Conservation (phyloP, 2,797 vertebrate genomes). For the Sebastes variabilis region DNA sequence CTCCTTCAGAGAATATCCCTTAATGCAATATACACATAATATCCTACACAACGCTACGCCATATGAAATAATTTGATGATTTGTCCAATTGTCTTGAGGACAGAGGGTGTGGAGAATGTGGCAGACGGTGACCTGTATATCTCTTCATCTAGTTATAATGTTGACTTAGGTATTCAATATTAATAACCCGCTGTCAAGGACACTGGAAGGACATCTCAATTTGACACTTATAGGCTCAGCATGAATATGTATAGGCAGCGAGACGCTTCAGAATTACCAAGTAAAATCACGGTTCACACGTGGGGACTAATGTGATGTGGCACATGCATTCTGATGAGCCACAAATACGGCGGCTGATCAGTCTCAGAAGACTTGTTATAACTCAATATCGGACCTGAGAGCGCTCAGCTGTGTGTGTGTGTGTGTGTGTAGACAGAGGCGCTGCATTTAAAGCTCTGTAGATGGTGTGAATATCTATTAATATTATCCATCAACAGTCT, state of each 20-base stretch:
- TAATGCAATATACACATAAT: neutral
- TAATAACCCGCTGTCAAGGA: slow-evolving; percentile 81
- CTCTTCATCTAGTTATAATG: slow-evolving; percentile 59
- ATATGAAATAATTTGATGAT: slow-evolving; percentile 38
- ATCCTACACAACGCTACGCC: neutral
- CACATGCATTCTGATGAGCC: slow-evolving; percentile 72
- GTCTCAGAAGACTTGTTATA: slow-evolving; percentile 73
- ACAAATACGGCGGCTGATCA: slow-evolving; percentile 55
- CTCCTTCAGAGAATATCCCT: neutral
- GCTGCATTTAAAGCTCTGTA: neutral
- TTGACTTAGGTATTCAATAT: slow-evolving; percentile 78
- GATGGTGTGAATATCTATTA: neutral
- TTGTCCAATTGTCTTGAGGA: slow-evolving; percentile 45
- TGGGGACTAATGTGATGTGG: slow-evolving; percentile 73
- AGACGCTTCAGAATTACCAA: slow-evolving; percentile 76
- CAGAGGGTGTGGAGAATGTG: slow-evolving; percentile 24
- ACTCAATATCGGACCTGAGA: slow-evolving; percentile 45
- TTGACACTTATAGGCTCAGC: slow-evolving; percentile 72
- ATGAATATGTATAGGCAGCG: slow-evolving; percentile 79
- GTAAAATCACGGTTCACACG: slow-evolving; percentile 74
- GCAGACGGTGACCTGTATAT: slow-evolving; percentile 58
- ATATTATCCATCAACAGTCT: neutral
- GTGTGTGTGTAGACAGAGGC: neutral
- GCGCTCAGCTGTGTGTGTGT: slow-evolving; percentile 16
- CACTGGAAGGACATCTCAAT: slow-evolving; percentile 79